These are phyloP conservation scores for Lissocephala sabroskyi DNA, from an alignment of 2,888 invertebrate species.

Conservation along the genomic window DNA sequence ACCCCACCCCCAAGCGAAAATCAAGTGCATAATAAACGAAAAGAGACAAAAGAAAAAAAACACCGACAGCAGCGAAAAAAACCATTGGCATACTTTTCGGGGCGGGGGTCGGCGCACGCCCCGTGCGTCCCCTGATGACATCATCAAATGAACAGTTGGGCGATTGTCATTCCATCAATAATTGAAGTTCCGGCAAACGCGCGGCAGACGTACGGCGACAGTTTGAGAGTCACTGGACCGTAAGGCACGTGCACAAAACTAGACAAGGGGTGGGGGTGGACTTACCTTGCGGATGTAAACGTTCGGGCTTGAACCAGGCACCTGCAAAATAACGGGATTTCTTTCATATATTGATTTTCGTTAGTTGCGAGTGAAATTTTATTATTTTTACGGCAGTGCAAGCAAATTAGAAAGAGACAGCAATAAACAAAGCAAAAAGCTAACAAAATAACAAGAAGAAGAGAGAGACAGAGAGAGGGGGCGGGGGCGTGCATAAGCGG, in stretches of 20 bases:
- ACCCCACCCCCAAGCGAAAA: constrained; percentile 10
- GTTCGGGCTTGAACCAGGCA: constrained; percentile 94
- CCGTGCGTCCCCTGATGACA: no score
- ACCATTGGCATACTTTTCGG: no score
- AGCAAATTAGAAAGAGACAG: constrained; percentile 28
- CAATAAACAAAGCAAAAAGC: constrained; percentile 6
- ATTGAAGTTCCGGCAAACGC: no score
- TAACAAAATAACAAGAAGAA: no score
- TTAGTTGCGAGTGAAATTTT: constrained; percentile 59
- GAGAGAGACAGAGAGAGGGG: background rate
- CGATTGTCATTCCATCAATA: no score
- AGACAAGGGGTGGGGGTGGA: constrained; percentile 32
- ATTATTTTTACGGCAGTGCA: constrained; percentile 28
- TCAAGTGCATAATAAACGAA: constrained; percentile 29
- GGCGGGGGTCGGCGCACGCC: no score
- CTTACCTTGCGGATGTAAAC: constrained; percentile 93
- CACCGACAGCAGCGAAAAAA: no score
- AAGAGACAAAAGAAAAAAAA: background rate
- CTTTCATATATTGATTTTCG: constrained; percentile 67
- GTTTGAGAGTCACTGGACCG: constrained; percentile 31
- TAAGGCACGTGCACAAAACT: no score
- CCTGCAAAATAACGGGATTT: constrained; percentile 81
- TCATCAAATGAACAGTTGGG: no score
- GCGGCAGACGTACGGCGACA: constrained; percentile 9
- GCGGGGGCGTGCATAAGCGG: constrained; percentile 31